Base-by-base conservation (phyloP, 2,888 invertebrate species). In the Aquatica leii region DNA sequence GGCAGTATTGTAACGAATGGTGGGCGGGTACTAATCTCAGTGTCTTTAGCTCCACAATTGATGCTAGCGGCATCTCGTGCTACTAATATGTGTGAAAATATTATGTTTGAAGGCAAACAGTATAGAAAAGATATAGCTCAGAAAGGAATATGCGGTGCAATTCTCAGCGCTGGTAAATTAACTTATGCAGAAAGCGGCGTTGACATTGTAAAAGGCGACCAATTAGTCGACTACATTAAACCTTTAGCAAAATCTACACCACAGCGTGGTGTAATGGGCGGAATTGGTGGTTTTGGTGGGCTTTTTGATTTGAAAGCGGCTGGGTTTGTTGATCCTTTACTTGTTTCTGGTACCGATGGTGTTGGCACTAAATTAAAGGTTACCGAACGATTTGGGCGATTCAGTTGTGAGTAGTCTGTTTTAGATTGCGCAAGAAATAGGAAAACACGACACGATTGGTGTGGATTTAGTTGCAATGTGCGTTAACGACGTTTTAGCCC, bases 401-500 rank as follows among this genome's bases (percentile, higher is more conserved):
- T n/a, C n/a, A n/a, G n/a, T n/a, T n/a, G n/a, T n/a, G n/a, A n/a
- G n/a, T n/a, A n/a, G n/a, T n/a, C n/a, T n/a, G 6, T 85, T 87
- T 0, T 78, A 94, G 94, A 88, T 98, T 71, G 95, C 97, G 0
- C 89, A 95, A 76, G 86, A 87, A 62, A 87, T 89, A 77, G 86
- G 88, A 12, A 87, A 90, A 58, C 96, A 95, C 81, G 87, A 90
- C 73, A 90, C 91, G 0, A 88, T 98, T 57, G 98, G 98, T 0
- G 91, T 94, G 72, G 99, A 99, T 82, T 84, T 99, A 31, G 97
- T 99, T 1, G 98, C 98, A 2, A 97, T 98, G 96, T 97, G 97
- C 77, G 97, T 95, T 48, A 99, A 99, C 83, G 97, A 98, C 81
- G 89, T 98, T 54, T 83, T 99, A 51, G 96, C 96, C 70, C 93